Evolutionary conservation across 2,888 invertebrate species (phyloP), one percentile per base, ranked within the genome.

Genomic region (Cosmia pyralina): DNA sequence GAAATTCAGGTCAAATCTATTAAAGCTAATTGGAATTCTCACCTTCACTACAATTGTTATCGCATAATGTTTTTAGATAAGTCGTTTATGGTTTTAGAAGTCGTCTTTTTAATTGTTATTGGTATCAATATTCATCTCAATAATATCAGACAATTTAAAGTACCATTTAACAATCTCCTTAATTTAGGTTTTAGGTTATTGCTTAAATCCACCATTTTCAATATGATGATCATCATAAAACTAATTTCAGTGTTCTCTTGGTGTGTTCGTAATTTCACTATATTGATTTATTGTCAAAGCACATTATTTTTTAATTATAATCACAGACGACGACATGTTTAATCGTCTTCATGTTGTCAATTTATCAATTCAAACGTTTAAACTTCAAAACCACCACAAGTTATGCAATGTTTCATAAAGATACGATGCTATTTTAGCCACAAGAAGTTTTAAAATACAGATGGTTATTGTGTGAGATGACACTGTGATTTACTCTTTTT

Each of bases 11-110:
- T 70, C 72, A 72, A 78, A 60, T 28, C 65, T 34, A 72, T 81
- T 64, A 63, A 17, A 57, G 11, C 5, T 64, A 48, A 71, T 83
- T 57, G 41, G 46, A 41, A 50, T 80, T 69, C 65, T 76, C 72
- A 65, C 73, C 83, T 83, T 83, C 72, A 66, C 65, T 28, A 59
- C 55, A 53, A 76, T 78, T 73, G 60, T 81, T 67, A 72, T 58
- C 65, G 46, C 68, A 74, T 70, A 60, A 72, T 75, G 58, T 50
- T 22, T 68, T 70, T 55, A 53, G 52, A 52, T 69, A 28, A 59
- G 69, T 55, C 59, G 50, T 65, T 72, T 68, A 69, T 53, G 22
- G 67, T 62, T 66, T 75, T 59, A 60, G 52, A 71, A 81, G 78
- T 71, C 62, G 55, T n/a, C 11, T 38, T 19, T 53, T 70, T 52